Evolutionary conservation across 2,113 vertebrate genomes (phyloP).

Genomic region (Paracanthobrama guichenoti): DNA sequence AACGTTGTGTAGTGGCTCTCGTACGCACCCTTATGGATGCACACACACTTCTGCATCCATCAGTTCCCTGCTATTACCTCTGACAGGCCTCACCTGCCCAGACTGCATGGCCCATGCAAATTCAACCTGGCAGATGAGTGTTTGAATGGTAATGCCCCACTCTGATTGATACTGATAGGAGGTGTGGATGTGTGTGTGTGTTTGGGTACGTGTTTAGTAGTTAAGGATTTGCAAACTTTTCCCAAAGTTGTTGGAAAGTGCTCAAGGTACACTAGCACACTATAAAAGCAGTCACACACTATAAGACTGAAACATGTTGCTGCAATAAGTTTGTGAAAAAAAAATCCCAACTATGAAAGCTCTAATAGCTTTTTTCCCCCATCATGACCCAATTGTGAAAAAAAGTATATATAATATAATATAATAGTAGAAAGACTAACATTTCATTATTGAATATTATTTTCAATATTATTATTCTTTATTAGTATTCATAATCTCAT

Average conservation of each 20-base stretch:
- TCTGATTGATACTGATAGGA: constrained; percentile 59
- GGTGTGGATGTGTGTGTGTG: constrained; percentile 31
- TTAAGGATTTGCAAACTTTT: constrained; percentile 41
- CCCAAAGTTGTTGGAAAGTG: constrained; percentile 52
- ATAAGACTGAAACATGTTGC: constrained; percentile 6
- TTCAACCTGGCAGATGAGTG: constrained; percentile 64
- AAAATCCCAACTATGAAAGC: background rate
- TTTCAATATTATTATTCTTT: too few species aligned
- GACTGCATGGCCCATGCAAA: constrained; percentile 77
- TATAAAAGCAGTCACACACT: background rate
- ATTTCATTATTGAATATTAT: too few species aligned
- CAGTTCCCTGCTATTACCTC: constrained; percentile 79
- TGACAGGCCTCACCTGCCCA: constrained; percentile 76
- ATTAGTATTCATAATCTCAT: too few species aligned
- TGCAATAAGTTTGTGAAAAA: background rate
- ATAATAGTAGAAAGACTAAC: too few species aligned
- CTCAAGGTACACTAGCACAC: background rate
- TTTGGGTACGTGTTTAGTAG: constrained; percentile 9
- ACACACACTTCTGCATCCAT: constrained; percentile 67
- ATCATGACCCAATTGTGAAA: too few species aligned
- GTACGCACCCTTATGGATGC: constrained; percentile 56
- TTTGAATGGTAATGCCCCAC: constrained; percentile 67
- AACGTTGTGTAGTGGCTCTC: constrained; percentile 29
- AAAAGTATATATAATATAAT: too few species aligned
- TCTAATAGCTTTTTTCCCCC: background rate